Conservation (phyloP, 2,113 vertebrate species). For the Semnornis frantzii region DNA sequence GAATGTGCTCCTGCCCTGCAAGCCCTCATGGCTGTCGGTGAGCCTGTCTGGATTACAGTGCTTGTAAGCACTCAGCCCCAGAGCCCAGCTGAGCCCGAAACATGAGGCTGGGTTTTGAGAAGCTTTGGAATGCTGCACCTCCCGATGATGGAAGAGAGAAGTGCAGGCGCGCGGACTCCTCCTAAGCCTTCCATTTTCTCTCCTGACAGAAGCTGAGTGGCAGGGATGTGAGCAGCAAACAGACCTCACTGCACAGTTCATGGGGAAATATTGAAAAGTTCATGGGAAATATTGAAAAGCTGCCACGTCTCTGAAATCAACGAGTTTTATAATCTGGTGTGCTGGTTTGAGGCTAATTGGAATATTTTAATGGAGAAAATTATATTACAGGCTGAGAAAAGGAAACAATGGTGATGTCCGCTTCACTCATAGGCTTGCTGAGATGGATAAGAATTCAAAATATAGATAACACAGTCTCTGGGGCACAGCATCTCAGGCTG, state of each 20-base stretch:
- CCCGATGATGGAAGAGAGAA: not conserved
- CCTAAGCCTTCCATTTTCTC: slow-evolving; percentile 46
- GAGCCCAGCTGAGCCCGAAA: not conserved
- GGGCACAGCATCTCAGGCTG: too few species aligned
- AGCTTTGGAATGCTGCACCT: slow-evolving; percentile 25
- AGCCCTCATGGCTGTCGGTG: not conserved
- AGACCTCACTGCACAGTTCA: not conserved
- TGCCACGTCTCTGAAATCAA: not conserved
- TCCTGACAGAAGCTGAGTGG: not conserved
- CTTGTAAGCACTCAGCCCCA: not conserved
- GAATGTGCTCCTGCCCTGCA: not conserved
- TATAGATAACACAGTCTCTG: too few species aligned
- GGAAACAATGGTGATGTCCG: too few species aligned
- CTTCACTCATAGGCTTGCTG: too few species aligned
- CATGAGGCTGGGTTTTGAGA: not conserved
- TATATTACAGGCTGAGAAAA: too few species aligned
- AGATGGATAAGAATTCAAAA: too few species aligned
- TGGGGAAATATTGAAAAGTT: not conserved
- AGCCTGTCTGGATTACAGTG: not conserved
- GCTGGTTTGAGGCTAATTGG: too few species aligned
- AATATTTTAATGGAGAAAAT: too few species aligned
- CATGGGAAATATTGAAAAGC: not conserved
- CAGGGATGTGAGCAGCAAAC: not conserved
- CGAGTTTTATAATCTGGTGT: not conserved
- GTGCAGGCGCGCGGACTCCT: not conserved